Conservation (phyloP, 2,797 vertebrate genomes). For the Pangasius djambal region DNA sequence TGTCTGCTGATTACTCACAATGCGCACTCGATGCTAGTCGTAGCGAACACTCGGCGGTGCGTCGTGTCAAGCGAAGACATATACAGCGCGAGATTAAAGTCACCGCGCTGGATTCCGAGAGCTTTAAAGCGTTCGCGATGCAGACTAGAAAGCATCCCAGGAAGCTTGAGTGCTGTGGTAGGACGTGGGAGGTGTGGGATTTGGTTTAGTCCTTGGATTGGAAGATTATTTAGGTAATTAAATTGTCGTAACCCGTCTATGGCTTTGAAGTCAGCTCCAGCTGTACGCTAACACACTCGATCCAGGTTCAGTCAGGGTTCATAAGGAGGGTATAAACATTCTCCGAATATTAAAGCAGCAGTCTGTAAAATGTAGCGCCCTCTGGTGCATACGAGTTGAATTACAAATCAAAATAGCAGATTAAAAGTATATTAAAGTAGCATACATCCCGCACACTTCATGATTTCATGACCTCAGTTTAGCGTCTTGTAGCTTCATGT, state of each 20-base stretch:
- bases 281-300: neutral
- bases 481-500: neutral
- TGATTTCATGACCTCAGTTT: neutral
- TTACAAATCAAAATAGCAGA: neutral
- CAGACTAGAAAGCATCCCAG: neutral
- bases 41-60: slow-evolving; percentile 5
- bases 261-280: neutral
- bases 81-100: slow-evolving; percentile 18
- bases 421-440: neutral
- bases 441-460: neutral
- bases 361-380: neutral
- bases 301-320: neutral
- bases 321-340: neutral
- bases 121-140: neutral
- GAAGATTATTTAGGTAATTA: neutral
- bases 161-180: neutral
- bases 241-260: neutral
- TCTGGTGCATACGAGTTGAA: neutral
- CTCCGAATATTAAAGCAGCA: neutral
- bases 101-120: slow-evolving; percentile 8
- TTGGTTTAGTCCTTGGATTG: neutral
- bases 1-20: slow-evolving; percentile 46
- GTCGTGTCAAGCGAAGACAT: neutral
- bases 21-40: slow-evolving; percentile 16
- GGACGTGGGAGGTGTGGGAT: neutral